Conservation (phyloP, 2,888 invertebrate genomes). For the Pandemis heparana region DNA sequence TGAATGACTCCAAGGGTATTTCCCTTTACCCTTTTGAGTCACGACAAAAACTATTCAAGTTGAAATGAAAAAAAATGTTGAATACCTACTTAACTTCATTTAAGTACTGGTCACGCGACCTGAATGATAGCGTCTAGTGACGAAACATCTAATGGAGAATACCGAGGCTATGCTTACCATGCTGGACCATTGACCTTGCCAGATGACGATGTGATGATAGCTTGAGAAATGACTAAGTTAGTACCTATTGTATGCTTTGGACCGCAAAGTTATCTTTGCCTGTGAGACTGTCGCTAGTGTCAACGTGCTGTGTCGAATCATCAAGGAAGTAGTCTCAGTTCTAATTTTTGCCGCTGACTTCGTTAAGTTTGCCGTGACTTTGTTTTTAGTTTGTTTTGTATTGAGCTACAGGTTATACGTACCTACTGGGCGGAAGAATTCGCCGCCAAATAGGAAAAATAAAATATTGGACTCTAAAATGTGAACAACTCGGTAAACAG, state of each 20-base stretch:
- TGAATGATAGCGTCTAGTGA: background rate
- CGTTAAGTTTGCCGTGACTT: constrained; percentile 11
- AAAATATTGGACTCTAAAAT: background rate
- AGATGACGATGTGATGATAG: constrained; percentile 21
- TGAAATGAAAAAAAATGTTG: background rate
- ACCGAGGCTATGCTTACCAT: background rate
- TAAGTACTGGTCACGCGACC: background rate
- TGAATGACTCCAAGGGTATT: background rate
- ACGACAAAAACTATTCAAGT: background rate
- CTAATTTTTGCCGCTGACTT: constrained; percentile 8
- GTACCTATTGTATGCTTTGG: constrained; percentile 10
- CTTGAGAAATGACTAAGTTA: constrained; percentile 15
- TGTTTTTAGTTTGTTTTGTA: constrained; percentile 27
- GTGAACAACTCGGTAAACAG: background rate
- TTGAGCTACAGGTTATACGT: background rate
- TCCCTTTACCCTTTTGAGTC: background rate
- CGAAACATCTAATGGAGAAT: background rate
- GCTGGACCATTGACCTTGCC: constrained; percentile 20
- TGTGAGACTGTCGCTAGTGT: constrained; percentile 6
- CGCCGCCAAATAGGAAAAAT: background rate
- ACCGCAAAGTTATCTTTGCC: constrained; percentile 24
- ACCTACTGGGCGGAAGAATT: background rate
- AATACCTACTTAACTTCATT: background rate
- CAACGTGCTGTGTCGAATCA: background rate
- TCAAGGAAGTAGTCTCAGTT: background rate